Conservation (phyloP, 2,888 invertebrate genomes). For the Ormyrus thymus region DNA sequence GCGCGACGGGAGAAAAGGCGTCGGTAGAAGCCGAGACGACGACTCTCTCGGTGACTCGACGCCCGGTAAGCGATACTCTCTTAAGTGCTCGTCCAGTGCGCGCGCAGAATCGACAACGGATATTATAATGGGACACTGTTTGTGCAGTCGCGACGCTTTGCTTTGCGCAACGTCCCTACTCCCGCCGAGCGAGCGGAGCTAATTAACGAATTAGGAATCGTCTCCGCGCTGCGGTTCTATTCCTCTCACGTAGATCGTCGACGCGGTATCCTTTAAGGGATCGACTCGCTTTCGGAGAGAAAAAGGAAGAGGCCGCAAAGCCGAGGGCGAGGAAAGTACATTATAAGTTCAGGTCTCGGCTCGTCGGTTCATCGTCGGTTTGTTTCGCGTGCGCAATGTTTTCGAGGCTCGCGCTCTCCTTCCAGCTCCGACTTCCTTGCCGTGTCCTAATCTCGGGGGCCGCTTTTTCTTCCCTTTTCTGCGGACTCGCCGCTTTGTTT, state of each 20-base stretch:
- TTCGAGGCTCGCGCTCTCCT: slow-evolving; percentile 10
- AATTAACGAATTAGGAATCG: slow-evolving; percentile 32
- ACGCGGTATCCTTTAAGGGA: neutral
- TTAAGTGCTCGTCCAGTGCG: slow-evolving; percentile 64
- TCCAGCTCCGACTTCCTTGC: slow-evolving; percentile 23
- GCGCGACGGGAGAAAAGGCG: slow-evolving; percentile 54
- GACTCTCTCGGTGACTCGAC: neutral
- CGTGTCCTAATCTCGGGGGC: slow-evolving; percentile 5
- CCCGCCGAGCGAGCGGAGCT: neutral
- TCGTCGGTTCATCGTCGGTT: neutral
- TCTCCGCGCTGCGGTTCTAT: neutral
- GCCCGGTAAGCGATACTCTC: slow-evolving; percentile 67
- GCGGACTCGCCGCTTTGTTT: slow-evolving; percentile 27
- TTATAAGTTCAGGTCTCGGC: slow-evolving; percentile 43
- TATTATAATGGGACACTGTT: slow-evolving; percentile 63
- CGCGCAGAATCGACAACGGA: slow-evolving; percentile 59
- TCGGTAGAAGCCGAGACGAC: slow-evolving; percentile 29
- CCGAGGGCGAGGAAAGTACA: slow-evolving; percentile 41
- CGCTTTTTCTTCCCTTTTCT: neutral
- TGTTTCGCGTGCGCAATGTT: neutral
- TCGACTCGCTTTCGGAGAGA: neutral
- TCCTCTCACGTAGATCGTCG: neutral
- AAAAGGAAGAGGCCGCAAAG: slow-evolving; percentile 32
- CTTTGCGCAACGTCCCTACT: slow-evolving; percentile 7
- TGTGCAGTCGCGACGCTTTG: slow-evolving; percentile 45